Evolutionary conservation across 2,888 invertebrate species (phyloP), one percentile per base, ranked within the genome.

Genomic region (Furcula furcula): DNA sequence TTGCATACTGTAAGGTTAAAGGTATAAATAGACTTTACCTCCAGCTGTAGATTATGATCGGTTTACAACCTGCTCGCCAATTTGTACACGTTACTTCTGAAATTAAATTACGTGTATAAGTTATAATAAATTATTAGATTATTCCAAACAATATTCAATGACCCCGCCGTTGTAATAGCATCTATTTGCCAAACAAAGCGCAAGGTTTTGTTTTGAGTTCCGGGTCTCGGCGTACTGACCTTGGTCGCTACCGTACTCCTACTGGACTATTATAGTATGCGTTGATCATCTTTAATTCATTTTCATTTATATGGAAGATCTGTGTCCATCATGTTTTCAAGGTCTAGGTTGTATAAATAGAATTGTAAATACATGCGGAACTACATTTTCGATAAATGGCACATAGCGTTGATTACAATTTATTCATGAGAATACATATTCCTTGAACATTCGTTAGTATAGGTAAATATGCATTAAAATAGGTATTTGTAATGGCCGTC

Each of bases 401-500:
- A n/a, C n/a, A n/a, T n/a, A n/a, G n/a, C n/a, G n/a, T n/a, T n/a
- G n/a, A n/a, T n/a, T n/a, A n/a, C n/a, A n/a, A n/a, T n/a, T n/a
- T n/a, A n/a, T n/a, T n/a, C n/a, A n/a, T n/a, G n/a, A n/a, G n/a
- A n/a, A n/a, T n/a, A n/a, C n/a, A n/a, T n/a, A n/a, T n/a, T n/a
- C n/a, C n/a, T n/a, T n/a, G n/a, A n/a, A n/a, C n/a, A n/a, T n/a
- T n/a, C n/a, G n/a, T n/a, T n/a, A n/a, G n/a, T n/a, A n/a, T n/a
- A n/a, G n/a, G n/a, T n/a, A n/a, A n/a, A n/a, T n/a, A 25, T 34
- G 10, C 29, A 30, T 46, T 38, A 39, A 32, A 43, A 31, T 38
- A 32, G 29, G 41, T 43, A 43, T 46, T 35, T 23, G n/a, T 33
- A 47, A 52, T 58, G 65, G 33, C 64, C 66, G 61, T 70, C 68